Evolutionary conservation across 2,797 vertebrate species (phyloP), one percentile per base, ranked within the genome.

Genomic region (Anguilla obscura): DNA sequence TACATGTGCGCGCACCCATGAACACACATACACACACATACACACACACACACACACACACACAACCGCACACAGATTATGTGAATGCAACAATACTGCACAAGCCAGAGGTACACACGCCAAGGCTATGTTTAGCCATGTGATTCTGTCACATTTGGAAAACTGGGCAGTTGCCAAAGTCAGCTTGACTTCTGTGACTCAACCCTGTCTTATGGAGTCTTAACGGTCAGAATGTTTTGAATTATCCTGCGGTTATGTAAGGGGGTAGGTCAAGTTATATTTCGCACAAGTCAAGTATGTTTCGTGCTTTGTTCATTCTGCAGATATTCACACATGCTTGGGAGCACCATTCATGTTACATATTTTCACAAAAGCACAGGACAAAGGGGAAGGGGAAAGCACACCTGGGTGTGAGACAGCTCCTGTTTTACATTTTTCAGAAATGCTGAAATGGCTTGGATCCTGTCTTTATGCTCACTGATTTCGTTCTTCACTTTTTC

Each of bases 361-460:
- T 16, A 18, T 3, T 79, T 40, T 79, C 33, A 14, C 1, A 14
- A 74, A 79, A 40, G 3, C 30, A 33, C 3, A 36, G 71, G 10
- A 79, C n/a, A 79, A 40, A 40, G 4, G 10, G 58, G 27, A 40
- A 40, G 4, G 10, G 58, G 27, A 63, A 48, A 84, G 33, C 85
- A 86, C 95, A 99, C 99, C 97, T 98, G 97, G 1, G 94, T 96
- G 90, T 96, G 95, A 87, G 90, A 92, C 86, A 97, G 89, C 89
- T 98, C 97, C 40, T 97, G 97, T 21, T 92, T 96, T 40, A 96
- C 92, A 40, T 97, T 97, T 93, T 95, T 97, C 56, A 97, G 88
- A 88, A 95, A 95, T 66, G 96, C 94, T 0, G 90, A 52, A 93
- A 96, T 93, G 0, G 94, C 92, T 74, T 92, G 92, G 88, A 95